phyloP scores from a whole-genome alignment of 1,140 invertebrate species.

The Drosophila kohkoa region DNA sequence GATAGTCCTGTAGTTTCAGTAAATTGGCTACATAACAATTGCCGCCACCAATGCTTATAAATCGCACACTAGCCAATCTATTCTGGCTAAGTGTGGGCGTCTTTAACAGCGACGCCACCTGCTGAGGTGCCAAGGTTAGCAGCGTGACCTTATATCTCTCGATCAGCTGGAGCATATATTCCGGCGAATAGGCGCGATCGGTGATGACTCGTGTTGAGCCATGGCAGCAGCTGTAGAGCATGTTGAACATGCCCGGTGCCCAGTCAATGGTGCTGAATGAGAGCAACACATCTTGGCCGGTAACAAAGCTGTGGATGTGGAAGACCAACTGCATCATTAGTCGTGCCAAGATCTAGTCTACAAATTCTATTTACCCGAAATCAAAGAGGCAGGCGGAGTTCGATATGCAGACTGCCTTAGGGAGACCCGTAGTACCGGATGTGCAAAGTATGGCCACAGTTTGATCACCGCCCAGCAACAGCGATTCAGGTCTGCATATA shows the following conservation, averaged over 20 bases:
- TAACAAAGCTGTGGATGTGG: constrained; percentile 63
- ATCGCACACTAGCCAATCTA: constrained; percentile 64
- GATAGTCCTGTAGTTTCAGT: constrained; percentile 69
- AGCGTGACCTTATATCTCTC: constrained; percentile 77
- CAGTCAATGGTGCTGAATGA: constrained; percentile 82
- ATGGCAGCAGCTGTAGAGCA: constrained; percentile 75
- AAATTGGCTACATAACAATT: constrained; percentile 75
- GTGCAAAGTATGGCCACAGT: constrained; percentile 85
- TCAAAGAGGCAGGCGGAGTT: constrained; percentile 85
- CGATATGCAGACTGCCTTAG: constrained; percentile 91
- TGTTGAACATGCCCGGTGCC: constrained; percentile 75
- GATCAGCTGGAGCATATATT: constrained; percentile 74
- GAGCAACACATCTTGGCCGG: constrained; percentile 74
- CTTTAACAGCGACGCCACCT: constrained; percentile 67
- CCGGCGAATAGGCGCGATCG: constrained; percentile 70
- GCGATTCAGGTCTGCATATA: constrained; percentile 62
- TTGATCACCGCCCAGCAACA: constrained; percentile 73
- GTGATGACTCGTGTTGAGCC: constrained; percentile 77
- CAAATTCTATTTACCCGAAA: constrained; percentile 59
- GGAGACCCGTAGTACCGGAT: constrained; percentile 91
- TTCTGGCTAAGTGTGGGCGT: constrained; percentile 62
- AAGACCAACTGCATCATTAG: background rate
- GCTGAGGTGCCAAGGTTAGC: constrained; percentile 71
- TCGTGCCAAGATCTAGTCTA: background rate
- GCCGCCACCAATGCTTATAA: constrained; percentile 73